Evolutionary conservation across 2,797 vertebrate species (phyloP).

Genomic region (Thripadectes ignobilis): DNA sequence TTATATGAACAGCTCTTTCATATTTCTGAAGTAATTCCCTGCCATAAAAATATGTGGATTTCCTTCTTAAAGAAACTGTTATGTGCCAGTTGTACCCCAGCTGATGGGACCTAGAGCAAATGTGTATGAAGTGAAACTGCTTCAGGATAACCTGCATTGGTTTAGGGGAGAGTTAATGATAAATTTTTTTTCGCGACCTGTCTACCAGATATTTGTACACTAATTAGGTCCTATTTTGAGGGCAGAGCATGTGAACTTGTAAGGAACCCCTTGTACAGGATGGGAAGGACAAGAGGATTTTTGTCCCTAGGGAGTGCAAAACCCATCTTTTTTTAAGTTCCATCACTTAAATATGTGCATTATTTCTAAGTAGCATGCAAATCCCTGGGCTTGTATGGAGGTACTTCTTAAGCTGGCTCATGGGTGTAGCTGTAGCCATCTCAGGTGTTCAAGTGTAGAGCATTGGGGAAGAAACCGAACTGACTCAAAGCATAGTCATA

Average conservation of each 20-base stretch:
- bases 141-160: background rate
- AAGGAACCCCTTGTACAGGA: background rate
- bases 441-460: constrained; percentile 31
- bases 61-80: background rate
- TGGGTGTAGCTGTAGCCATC: constrained; percentile 18
- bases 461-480: constrained; percentile 40
- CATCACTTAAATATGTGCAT: constrained; percentile 37
- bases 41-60: background rate
- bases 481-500: constrained; percentile 49
- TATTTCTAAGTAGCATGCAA: constrained; percentile 39
- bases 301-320: constrained; percentile 20
- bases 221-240: constrained; percentile 36
- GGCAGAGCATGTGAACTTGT: background rate
- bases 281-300: constrained; percentile 10
- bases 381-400: constrained; percentile 18
- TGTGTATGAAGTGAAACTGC: background rate
- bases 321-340: background rate
- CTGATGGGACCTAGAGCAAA: background rate
- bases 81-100: background rate
- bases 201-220: constrained; percentile 34
- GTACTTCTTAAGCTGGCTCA: constrained; percentile 43
- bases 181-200: constrained; percentile 1
- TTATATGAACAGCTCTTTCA: background rate
- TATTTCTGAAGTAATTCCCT: background rate
- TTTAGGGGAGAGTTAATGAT: constrained; percentile 48